A percentile compares a stretch with the other conserved stretches of the same genome.
Evolutionary conservation across 2,113 vertebrate species (phyloP).

Genomic region (Solea solea): DNA sequence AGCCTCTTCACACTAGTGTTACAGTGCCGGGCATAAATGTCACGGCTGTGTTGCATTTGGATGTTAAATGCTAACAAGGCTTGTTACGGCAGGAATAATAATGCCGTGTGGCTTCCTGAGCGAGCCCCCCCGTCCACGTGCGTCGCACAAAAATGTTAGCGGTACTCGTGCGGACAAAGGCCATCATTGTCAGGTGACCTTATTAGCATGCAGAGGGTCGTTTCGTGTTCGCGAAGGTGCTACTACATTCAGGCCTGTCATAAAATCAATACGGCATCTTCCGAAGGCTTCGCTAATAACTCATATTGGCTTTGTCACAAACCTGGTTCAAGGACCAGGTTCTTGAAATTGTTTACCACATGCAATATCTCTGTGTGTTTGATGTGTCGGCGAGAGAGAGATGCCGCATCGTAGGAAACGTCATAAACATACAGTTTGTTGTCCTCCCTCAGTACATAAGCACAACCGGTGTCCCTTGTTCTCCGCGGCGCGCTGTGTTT

Average conservation of each 20-base stretch:
- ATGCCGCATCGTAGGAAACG: background rate
- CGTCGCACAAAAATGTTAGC: conserved; percentile 28
- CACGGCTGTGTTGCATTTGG: conserved; percentile 31
- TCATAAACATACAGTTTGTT: conserved; percentile 9
- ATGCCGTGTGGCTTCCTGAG: background rate
- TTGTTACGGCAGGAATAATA: conserved; percentile 1
- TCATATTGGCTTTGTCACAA: conserved; percentile 58
- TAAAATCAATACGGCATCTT: conserved; percentile 72
- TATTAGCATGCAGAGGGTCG: conserved; percentile 61
- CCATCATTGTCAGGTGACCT: conserved; percentile 30
- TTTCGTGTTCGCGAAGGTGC: conserved; percentile 38
- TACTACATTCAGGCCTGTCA: conserved; percentile 63
- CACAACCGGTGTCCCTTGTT: conserved; percentile 38
- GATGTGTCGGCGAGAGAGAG: background rate
- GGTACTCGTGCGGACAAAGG: conserved; percentile 14
- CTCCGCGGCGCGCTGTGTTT: conserved; percentile 22
- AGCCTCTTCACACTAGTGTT: conserved; percentile 10
- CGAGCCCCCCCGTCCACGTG: conserved; percentile 9
- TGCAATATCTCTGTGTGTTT: conserved; percentile 27
- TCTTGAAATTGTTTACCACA: conserved; percentile 48
- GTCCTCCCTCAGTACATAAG: conserved; percentile 8
- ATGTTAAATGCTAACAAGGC: conserved; percentile 44
- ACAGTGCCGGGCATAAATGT: conserved; percentile 37
- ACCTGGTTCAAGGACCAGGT: conserved; percentile 52
- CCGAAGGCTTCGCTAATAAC: conserved; percentile 54